Conservation (phyloP, 2,888 invertebrate genomes). For the Panopea generosa region DNA sequence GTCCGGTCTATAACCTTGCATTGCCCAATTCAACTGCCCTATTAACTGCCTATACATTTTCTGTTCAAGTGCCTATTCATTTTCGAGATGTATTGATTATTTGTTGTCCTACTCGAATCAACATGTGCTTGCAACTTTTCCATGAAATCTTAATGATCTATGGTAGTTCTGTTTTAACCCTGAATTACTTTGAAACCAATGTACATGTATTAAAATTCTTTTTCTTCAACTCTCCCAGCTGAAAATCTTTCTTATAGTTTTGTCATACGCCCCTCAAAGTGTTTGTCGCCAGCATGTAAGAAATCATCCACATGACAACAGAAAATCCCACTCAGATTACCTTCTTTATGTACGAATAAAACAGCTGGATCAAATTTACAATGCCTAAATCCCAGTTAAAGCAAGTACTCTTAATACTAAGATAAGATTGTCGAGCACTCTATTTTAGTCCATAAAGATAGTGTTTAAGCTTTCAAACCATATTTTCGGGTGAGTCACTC, state of each 20-base stretch:
- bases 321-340: constrained; percentile 40
- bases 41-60: background rate
- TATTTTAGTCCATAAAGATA: constrained; percentile 63
- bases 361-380: constrained; percentile 61
- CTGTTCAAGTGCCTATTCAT: constrained; percentile 9
- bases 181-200: constrained; percentile 46
- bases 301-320: constrained; percentile 67
- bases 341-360: constrained; percentile 41
- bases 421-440: constrained; percentile 60
- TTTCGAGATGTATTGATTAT: constrained; percentile 13
- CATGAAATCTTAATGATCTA: constrained; percentile 4
- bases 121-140: background rate
- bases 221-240: no score
- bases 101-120: background rate
- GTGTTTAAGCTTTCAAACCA: constrained; percentile 61
- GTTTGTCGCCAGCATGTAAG: constrained; percentile 59
- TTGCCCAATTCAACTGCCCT: constrained; percentile 12
- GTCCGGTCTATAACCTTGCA: no score
- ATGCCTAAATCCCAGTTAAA: constrained; percentile 47
- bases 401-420: constrained; percentile 53
- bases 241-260: constrained; percentile 43
- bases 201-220: constrained; percentile 56
- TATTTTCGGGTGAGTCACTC: constrained; percentile 12
- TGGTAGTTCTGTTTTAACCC: constrained; percentile 28
- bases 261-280: constrained; percentile 35